phyloP scores from a whole-genome alignment of 2,113 vertebrate genomes.

The Terrapene triunguis region DNA sequence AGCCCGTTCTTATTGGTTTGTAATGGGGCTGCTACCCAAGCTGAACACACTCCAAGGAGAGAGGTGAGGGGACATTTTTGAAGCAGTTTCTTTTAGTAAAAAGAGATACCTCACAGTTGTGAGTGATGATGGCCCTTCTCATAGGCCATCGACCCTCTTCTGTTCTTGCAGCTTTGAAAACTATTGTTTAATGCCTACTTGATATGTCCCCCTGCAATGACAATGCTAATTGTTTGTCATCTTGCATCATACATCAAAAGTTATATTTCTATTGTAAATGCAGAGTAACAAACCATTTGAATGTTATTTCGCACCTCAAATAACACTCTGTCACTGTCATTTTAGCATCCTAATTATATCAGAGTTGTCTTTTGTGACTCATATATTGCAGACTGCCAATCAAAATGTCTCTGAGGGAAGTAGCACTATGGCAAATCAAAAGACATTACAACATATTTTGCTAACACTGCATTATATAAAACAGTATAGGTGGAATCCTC shows the following conservation, averaged over 20 bases:
- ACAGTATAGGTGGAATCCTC: neutral
- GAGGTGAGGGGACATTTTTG: neutral
- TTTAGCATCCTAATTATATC: constrained; percentile 57
- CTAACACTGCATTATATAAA: constrained; percentile 28
- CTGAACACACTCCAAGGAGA: neutral
- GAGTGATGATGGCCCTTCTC: neutral
- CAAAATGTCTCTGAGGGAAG: constrained; percentile 52
- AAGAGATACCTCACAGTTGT: neutral
- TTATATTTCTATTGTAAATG: constrained; percentile 29
- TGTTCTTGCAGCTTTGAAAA: neutral
- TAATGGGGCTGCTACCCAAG: neutral
- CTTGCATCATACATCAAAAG: neutral
- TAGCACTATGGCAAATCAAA: constrained; percentile 28
- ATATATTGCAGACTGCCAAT: constrained; percentile 47
- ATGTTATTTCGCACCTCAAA: constrained; percentile 17
- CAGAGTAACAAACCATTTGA: constrained; percentile 28
- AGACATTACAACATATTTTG: constrained; percentile 11
- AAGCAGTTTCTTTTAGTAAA: neutral
- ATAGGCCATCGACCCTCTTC: neutral
- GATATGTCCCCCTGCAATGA: neutral
- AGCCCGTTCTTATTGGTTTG: neutral
- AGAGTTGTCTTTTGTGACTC: constrained; percentile 59
- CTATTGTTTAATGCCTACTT: neutral
- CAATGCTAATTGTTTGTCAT: neutral
- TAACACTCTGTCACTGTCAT: constrained; percentile 47